These are phyloP conservation scores for Drosophila sturtevanti DNA, from an alignment of 1,140 invertebrate species.

Conservation along the genomic window DNA sequence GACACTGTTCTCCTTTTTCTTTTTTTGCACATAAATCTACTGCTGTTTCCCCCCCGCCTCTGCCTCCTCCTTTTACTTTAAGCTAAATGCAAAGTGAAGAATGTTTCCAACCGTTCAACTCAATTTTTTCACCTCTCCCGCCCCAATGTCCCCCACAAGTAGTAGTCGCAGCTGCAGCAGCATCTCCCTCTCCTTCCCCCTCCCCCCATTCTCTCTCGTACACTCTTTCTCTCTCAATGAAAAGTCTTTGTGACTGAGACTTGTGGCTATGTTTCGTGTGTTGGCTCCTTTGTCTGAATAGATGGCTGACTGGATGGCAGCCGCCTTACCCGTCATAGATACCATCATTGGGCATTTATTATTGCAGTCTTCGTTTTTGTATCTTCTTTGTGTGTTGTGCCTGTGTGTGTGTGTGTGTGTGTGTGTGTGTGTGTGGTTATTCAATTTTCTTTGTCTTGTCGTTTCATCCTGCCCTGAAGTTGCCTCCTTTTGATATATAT, in stretches of 20 bases:
- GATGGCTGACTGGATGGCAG: slow-evolving; percentile 14
- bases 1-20: slow-evolving; percentile 36
- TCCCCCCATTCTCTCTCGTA: too few relatives aligned
- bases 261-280: slow-evolving; percentile 10
- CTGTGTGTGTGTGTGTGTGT: neutral
- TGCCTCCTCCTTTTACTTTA: slow-evolving; percentile 5
- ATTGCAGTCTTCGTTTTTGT: slow-evolving; percentile 46
- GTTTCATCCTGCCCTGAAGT: slow-evolving; percentile 10
- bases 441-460: slow-evolving; percentile 63
- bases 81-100: slow-evolving; percentile 46
- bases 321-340: slow-evolving; percentile 51
- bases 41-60: slow-evolving; percentile 3
- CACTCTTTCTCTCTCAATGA: slow-evolving; percentile 26
- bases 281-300: slow-evolving; percentile 60
- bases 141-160: neutral
- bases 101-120: neutral
- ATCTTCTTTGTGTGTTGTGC: slow-evolving; percentile 11
- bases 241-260: slow-evolving; percentile 50
- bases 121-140: neutral
- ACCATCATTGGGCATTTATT: slow-evolving; percentile 78
- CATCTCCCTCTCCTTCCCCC: neutral
- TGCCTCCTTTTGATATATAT: slow-evolving; percentile 47
- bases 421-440: slow-evolving; percentile 38
- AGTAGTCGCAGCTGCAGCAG: slow-evolving; percentile 4
- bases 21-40: slow-evolving; percentile 69